Evolutionary conservation across 2,797 vertebrate species (phyloP), one percentile per base, ranked within the genome.

Genomic region (Meda fulgida): DNA sequence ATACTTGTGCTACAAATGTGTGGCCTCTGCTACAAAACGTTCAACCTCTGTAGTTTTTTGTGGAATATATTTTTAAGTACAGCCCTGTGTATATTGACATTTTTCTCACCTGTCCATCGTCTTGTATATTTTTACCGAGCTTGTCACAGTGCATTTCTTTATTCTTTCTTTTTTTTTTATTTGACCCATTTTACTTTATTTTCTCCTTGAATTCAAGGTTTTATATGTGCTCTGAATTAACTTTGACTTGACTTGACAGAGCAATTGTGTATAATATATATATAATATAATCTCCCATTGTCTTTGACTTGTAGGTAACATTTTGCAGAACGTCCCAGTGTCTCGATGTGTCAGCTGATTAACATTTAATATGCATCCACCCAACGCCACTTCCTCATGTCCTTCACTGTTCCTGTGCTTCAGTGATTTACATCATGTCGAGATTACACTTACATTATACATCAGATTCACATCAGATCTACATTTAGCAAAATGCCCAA

Each of bases 391-490:
- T 36, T 86, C 72, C 55, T 66, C 72, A 84, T 84, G 43, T 83
- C 85, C 55, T 53, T 70, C 73, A 53, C 66, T 75, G 34, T 78
- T 26, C 34, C 55, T 21, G 46, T 85, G 81, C 86, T 72, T 90
- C 40, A 48, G 19, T 87, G 85, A 84, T 91, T 90, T 88, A 87
- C 82, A 87, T 90, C 85, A 89, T 88, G 89, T 87, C 75, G 84
- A 89, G 87, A 90, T 88, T 86, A 79, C 16, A 53, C 46, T 85
- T 86, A 48, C 84, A 87, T 92, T 87, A 89, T 55, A 87, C 85
- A 90, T 91, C 78, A 85, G 84, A 82, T 34, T 81, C 77, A 84
- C 83, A 88, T 92, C 89, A 86, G 73, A 87, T 87, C 86, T 84
- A 89, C 85, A 89, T 89, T 89, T 65, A 76, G 71, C 31, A 82